Base-by-base conservation (phyloP, 2,797 vertebrate species). In the Tachyglossus aculeatus region DNA sequence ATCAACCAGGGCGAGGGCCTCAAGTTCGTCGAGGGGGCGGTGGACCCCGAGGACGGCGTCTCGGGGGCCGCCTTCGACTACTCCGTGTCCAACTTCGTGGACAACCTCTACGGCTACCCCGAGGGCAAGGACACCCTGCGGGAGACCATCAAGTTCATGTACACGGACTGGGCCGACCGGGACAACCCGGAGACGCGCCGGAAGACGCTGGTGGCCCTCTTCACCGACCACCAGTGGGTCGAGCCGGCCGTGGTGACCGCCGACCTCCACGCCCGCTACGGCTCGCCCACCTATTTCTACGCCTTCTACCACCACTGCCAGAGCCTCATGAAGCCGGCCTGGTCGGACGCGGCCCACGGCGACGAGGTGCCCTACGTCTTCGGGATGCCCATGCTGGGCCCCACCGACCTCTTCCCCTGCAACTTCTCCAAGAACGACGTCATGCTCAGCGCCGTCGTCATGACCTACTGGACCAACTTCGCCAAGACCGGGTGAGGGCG, bases 381-480 rank as follows among this genome's bases (percentile, higher is more conserved):
- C 24, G 97, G 98, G 61, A 95, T 98, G 77, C 98, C 98, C 56
- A 98, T 99, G 97, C 96, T 99, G 52, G 98, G 97, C 38, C 96
- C 97, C 69, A 99, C 98, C 4, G 97, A 99, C 90, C 95, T 99
- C 71, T 98, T 99, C 82, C 96, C 97, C 63, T 99, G 98, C 91
- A 99, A 99, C 90, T 99, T 99, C 92, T 99, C 98, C 82, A 99
- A 98, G 92, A 99, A 99, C 0, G 98, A 99, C 1, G 92, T 99
- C 70, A 99, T 99, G 97, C 96, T 99, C 74, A 99, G 97, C 0
- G 98, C 97, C 0, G 98, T 99, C 19, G 97, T 99, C 77, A 99
- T 99, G 98, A 99, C 98, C 81, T 99, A 98, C 91, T 99, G 98
- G 98, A 99, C 97, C 89, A 99, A 99, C 91, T 99, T 99, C 86